Conservation (phyloP, 2,113 vertebrate species). For the Pipra filicauda region DNA sequence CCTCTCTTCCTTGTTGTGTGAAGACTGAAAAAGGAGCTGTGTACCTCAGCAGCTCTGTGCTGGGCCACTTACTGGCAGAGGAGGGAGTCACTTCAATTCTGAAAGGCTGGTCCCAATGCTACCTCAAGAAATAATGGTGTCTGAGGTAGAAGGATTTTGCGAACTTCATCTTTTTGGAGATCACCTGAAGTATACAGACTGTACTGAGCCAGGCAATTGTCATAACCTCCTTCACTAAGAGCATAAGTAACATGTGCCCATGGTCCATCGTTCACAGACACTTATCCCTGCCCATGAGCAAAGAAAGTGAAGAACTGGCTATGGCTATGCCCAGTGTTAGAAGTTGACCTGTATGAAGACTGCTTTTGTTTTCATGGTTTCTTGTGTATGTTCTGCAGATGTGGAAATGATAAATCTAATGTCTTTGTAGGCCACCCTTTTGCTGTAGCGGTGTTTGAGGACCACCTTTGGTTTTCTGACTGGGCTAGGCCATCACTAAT, state of each 20-base stretch:
- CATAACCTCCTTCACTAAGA: neutral
- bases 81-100: neutral
- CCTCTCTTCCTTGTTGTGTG: neutral
- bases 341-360: neutral
- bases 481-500: conserved; percentile 78
- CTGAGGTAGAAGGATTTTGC: neutral
- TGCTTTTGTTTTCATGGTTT: neutral
- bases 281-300: neutral
- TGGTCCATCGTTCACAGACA: fast-evolving
- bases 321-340: neutral
- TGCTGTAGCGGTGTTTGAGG: conserved; percentile 85
- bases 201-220: neutral
- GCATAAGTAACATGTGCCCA: fast-evolving
- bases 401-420: neutral
- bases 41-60: neutral
- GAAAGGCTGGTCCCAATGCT: neutral
- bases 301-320: neutral
- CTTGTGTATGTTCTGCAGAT: neutral
- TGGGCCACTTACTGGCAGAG: neutral
- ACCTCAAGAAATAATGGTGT: neutral
- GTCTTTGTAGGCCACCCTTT: conserved; percentile 83
- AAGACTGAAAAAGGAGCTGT: neutral
- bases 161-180: neutral
- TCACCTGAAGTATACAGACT: neutral
- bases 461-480: conserved; percentile 88